Evolutionary conservation across 2,888 invertebrate species (phyloP).

Genomic region (Melanostoma mellinum): DNA sequence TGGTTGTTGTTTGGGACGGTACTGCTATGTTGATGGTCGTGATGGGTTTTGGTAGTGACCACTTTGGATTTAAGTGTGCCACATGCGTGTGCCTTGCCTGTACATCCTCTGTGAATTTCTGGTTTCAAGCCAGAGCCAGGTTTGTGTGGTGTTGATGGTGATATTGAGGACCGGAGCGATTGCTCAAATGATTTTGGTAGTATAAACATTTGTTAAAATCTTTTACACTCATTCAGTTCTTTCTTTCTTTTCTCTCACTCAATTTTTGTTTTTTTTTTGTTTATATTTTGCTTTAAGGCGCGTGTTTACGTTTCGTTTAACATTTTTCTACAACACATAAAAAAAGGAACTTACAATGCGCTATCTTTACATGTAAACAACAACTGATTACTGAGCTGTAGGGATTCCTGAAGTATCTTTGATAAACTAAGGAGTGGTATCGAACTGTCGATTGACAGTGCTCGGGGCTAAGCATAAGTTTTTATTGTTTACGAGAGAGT

Average conservation of each 20-base stretch:
- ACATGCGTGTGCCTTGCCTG: constrained; percentile 89
- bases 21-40: constrained; percentile 44
- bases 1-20: constrained; percentile 26
- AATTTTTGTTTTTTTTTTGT: constrained; percentile 18
- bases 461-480: constrained; percentile 16
- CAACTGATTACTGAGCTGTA: not conserved
- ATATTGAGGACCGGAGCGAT: constrained; percentile 79
- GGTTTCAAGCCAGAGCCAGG: constrained; percentile 80
- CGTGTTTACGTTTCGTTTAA: constrained; percentile 52
- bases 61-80: constrained; percentile 82
- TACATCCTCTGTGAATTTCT: constrained; percentile 87
- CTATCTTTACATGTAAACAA: constrained; percentile 1
- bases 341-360: not conserved
- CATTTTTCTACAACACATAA: constrained; percentile 18
- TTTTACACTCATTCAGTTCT: constrained; percentile 48
- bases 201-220: constrained; percentile 78
- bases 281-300: constrained; percentile 8
- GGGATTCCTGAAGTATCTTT: constrained; percentile 5
- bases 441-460: constrained; percentile 10
- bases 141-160: constrained; percentile 77
- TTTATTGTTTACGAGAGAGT: not conserved
- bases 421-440: not conserved
- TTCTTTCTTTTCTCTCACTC: constrained; percentile 31
- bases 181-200: constrained; percentile 81
- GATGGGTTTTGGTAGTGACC: constrained; percentile 60